Evolutionary conservation across 2,113 vertebrate genomes (phyloP).

Genomic region (Lasiurus borealis): DNA sequence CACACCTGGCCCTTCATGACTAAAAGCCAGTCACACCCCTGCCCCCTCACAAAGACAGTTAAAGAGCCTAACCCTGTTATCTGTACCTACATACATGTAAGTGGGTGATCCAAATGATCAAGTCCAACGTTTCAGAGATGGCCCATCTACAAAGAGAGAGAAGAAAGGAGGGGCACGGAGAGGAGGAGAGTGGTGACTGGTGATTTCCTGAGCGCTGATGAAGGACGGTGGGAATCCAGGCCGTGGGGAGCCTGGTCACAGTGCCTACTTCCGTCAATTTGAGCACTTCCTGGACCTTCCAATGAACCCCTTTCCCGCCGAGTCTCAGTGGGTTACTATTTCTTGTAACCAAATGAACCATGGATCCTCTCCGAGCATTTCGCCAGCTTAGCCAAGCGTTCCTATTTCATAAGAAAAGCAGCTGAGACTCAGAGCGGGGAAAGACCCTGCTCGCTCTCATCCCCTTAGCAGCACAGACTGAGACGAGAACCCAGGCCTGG

Average conservation of each 20-base stretch:
- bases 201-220: background rate
- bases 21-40: background rate
- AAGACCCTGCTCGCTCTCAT: background rate
- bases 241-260: background rate
- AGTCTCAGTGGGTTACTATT: background rate
- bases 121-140: no score
- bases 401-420: background rate
- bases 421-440: background rate
- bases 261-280: background rate
- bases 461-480: accelerated
- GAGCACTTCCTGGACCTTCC: background rate
- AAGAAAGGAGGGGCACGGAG: background rate
- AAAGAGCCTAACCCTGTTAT: background rate
- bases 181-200: background rate
- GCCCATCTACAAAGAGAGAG: background rate
- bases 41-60: background rate
- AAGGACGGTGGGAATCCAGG: background rate
- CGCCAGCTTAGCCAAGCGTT: background rate
- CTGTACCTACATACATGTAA: no score
- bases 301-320: accelerated
- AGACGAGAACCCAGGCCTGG: background rate
- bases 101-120: no score
- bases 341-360: background rate
- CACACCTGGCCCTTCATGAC: background rate
- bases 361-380: background rate